Conservation (phyloP, 2,888 invertebrate genomes). For the Diaprepes abbreviatus region DNA sequence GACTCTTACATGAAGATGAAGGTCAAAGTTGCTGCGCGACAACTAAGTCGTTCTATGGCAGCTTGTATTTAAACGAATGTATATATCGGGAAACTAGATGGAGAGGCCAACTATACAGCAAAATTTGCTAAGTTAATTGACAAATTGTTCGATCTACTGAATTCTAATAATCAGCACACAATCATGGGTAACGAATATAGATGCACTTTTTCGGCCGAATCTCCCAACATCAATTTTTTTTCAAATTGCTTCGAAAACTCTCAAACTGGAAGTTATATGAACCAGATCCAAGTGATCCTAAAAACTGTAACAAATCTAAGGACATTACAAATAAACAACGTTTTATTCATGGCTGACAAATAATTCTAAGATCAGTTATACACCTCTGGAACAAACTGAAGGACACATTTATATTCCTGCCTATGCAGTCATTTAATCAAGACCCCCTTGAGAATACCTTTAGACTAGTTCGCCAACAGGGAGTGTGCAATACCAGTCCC, state of each 20-base stretch:
- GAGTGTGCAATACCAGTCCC: too few species aligned
- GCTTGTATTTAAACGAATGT: conserved; percentile 36
- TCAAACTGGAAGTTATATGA: conserved; percentile 39
- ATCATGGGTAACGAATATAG: too few species aligned
- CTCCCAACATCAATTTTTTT: conserved; percentile 40
- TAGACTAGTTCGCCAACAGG: too few species aligned
- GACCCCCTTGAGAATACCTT: conserved; percentile 52
- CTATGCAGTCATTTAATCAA: conserved; percentile 45
- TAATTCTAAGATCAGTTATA: neutral
- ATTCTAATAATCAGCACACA: neutral
- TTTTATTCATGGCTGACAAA: conserved; percentile 3
- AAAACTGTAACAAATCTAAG: too few species aligned
- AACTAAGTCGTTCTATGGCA: conserved; percentile 40
- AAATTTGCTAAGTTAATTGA: conserved; percentile 43
- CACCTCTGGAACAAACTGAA: neutral
- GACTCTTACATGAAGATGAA: too few species aligned
- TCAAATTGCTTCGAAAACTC: conserved; percentile 1
- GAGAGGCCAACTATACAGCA: conserved; percentile 41
- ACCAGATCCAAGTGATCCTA: neutral
- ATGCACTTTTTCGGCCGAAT: conserved; percentile 30
- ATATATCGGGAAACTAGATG: conserved; percentile 24
- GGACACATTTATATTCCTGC: neutral
- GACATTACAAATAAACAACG: neutral
- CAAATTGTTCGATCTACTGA: neutral
- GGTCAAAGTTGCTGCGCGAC: too few species aligned